Evolutionary conservation across 2,113 vertebrate species (phyloP).

Genomic region (Gymnobelideus leadbeateri): DNA sequence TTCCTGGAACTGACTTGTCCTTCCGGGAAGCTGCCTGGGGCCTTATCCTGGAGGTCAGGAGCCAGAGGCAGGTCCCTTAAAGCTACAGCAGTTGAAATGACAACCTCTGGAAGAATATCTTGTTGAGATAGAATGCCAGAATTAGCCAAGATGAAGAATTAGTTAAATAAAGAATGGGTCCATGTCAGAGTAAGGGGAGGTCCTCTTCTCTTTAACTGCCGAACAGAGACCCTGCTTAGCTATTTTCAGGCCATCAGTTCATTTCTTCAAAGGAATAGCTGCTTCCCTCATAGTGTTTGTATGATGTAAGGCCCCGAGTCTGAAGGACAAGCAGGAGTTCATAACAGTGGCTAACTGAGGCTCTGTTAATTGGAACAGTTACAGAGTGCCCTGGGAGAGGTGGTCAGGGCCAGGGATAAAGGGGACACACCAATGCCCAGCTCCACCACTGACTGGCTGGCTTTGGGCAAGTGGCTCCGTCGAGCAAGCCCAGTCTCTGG

Average conservation of each 20-base stretch:
- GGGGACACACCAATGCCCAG: no score
- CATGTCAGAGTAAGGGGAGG: background rate
- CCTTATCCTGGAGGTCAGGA: background rate
- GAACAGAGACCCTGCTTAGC: background rate
- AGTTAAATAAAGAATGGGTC: background rate
- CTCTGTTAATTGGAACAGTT: no score
- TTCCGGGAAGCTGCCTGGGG: background rate
- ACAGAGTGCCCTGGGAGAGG: no score
- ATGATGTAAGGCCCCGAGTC: no score
- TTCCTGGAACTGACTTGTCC: background rate
- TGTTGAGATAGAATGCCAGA: background rate
- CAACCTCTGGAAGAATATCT: background rate
- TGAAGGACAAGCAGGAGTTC: no score
- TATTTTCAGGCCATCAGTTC: background rate
- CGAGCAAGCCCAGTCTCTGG: no score
- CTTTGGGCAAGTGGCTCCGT: no score
- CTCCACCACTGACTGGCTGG: no score
- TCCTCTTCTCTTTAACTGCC: background rate
- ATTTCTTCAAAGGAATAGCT: background rate
- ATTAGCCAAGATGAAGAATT: background rate
- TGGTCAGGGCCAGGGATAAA: no score
- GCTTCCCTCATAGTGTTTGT: background rate
- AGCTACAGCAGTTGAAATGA: background rate
- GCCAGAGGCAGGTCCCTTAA: background rate
- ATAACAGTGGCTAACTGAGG: no score